Base-by-base conservation (phyloP, 1,140 invertebrate species). In the Acyrthosiphon pisum region DNA sequence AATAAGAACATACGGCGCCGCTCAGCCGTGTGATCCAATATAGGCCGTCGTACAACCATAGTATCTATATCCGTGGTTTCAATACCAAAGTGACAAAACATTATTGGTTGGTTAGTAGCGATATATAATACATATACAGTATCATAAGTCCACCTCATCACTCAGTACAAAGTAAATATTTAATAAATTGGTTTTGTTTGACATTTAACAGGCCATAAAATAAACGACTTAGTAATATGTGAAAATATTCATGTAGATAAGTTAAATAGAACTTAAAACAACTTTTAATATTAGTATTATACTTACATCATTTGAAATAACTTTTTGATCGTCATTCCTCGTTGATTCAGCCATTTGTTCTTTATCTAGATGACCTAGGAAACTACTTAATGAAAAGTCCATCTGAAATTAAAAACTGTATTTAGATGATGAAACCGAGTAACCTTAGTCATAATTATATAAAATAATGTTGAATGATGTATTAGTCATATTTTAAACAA, bases 351-450 rank as follows among this genome's bases (percentile, higher is more conserved):
- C 94, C 95, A 96, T 96, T 26, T 96, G 94, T 1, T 96, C 96
- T 44, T 96, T 97, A 94, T 98, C 98, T 83, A 98, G 95, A 94
- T 98, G 97, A 0, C 97, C 97, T 87, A 98, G 95, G 95, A 98
- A 97, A 95, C 97, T 97, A 94, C 97, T 97, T 68, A 98, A 95
- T 37, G 97, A 98, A 95, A 97, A 98, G 95, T 98, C 97, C 41
- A 97, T 97, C 94, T 95, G 91, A 68, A 94, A 94, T 88, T 35
- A 88, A 35, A 35, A 50, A 87, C 30, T 22, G 6, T 48, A 50
- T 48, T 87, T 87, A 48, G 18, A 48, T 48, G 2, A 87, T 48
- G 9, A 46, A 48, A 48, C n/a, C n/a, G 37, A 35, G 14, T 37
- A 14, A 83, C 22, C 22, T 83, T 23, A 8, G 8, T 86, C 83